phyloP scores from a whole-genome alignment of 2,113 vertebrate species.

The Sinocyclocheilus grahami region DNA sequence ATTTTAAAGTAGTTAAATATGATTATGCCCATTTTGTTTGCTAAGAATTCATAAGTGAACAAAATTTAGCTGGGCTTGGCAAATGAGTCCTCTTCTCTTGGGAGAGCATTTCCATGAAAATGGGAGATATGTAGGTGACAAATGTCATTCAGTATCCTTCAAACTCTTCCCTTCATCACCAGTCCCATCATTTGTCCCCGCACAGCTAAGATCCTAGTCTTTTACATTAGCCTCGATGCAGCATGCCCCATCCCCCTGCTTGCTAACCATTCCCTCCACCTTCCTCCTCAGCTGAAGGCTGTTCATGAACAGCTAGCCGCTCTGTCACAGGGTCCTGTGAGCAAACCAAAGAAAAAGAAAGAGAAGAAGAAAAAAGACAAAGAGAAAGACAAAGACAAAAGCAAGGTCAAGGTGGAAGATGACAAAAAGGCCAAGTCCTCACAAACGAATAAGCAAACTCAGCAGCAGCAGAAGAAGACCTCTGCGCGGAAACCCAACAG shows the following conservation, averaged over 20 bases:
- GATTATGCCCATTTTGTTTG: not conserved
- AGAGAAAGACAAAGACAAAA: conserved; percentile 82
- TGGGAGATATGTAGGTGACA: not conserved
- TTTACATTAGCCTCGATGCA: conserved; percentile 26
- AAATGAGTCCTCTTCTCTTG: not conserved
- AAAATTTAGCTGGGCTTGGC: not conserved
- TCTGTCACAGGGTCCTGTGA: conserved; percentile 94
- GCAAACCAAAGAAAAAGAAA: conserved; percentile 99
- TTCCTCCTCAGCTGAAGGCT: conserved; percentile 86
- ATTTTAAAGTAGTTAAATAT: too few species aligned
- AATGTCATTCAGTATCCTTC: conserved; percentile 40
- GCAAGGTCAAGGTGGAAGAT: conserved; percentile 86
- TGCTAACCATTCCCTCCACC: conserved; percentile 40
- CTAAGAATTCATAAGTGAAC: not conserved
- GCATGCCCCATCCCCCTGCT: conserved; percentile 14
- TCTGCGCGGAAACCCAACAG: conserved; percentile 90
- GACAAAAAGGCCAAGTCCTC: conserved; percentile 86
- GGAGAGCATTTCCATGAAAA: not conserved
- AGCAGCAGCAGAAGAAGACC: conserved; percentile 86
- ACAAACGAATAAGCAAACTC: conserved; percentile 81
- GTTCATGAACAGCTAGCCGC: conserved; percentile 98
- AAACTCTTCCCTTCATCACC: conserved; percentile 8
- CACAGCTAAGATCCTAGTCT: conserved; percentile 29
- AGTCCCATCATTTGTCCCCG: conserved; percentile 30
- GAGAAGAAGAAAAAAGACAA: conserved; percentile 85